Conservation (phyloP, 1,140 invertebrate genomes). For the Pachypeltis micranthus region DNA sequence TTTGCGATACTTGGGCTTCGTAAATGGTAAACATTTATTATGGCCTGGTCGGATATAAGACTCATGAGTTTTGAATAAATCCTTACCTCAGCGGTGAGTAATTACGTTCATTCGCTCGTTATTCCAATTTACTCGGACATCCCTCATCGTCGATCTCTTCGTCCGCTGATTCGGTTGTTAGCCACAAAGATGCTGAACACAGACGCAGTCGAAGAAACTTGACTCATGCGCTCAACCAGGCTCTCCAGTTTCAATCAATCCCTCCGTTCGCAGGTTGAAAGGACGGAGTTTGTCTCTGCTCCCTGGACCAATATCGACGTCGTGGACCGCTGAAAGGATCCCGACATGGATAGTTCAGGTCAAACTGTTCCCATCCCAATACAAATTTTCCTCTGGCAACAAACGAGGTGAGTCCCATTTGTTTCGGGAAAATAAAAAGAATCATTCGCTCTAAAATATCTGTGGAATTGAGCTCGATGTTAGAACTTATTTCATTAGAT, state of each 20-base stretch:
- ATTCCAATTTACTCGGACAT: too few relatives aligned
- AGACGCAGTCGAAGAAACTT: background rate
- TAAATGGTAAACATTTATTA: too few relatives aligned
- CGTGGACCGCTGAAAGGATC: background rate
- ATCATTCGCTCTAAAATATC: background rate
- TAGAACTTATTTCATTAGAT: background rate
- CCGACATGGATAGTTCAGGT: background rate
- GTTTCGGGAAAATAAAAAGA: background rate
- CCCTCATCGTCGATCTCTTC: too few relatives aligned
- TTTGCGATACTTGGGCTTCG: too few relatives aligned
- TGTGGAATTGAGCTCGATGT: background rate
- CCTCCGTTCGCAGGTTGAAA: background rate
- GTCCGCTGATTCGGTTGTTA: too few relatives aligned
- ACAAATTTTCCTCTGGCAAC: constrained; percentile 94
- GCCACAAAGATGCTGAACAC: background rate
- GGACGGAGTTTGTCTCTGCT: background rate
- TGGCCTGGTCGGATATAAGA: too few relatives aligned
- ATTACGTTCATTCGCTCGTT: too few relatives aligned
- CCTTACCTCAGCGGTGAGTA: too few relatives aligned
- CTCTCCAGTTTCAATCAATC: background rate
- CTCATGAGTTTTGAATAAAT: too few relatives aligned
- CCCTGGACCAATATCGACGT: too few relatives aligned
- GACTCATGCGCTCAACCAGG: background rate
- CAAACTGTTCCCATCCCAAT: constrained; percentile 88
- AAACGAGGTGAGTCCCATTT: constrained; percentile 58